Conservation (phyloP, 2,797 vertebrate genomes). For the Tolypeutes matacus region DNA sequence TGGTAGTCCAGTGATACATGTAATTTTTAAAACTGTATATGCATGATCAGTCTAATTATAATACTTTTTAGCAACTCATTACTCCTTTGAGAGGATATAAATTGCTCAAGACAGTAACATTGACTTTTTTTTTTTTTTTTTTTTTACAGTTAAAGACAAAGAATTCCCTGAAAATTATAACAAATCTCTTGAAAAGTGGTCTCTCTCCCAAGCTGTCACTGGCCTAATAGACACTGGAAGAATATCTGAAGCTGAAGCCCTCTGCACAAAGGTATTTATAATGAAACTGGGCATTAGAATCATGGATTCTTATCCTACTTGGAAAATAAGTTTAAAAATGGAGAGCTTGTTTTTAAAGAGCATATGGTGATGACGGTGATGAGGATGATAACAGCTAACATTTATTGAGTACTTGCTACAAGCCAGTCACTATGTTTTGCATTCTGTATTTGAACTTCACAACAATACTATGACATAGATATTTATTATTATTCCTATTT, state of each 20-base stretch:
- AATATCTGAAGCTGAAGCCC: constrained; percentile 93
- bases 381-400: neutral
- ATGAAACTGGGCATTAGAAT: neutral
- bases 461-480: neutral
- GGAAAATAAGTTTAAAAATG: constrained; percentile 24
- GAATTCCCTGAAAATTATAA: constrained; percentile 89
- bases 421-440: neutral
- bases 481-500: constrained; percentile 38
- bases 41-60: neutral
- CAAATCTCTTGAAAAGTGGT: constrained; percentile 93
- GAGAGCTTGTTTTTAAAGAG: neutral
- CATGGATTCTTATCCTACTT: neutral
- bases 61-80: constrained; percentile 6
- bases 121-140: constrained; percentile 74
- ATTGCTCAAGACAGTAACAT: constrained; percentile 30
- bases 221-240: constrained; percentile 92
- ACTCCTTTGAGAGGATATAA: neutral
- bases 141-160: constrained; percentile 89
- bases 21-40: neutral
- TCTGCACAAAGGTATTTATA: constrained; percentile 94
- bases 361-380: neutral
- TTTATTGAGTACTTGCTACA: neutral
- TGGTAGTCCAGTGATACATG: neutral
- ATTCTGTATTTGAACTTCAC: constrained; percentile 41
- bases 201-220: constrained; percentile 93